Conservation (phyloP, 2,113 vertebrate genomes). For the Platichthys flesus region DNA sequence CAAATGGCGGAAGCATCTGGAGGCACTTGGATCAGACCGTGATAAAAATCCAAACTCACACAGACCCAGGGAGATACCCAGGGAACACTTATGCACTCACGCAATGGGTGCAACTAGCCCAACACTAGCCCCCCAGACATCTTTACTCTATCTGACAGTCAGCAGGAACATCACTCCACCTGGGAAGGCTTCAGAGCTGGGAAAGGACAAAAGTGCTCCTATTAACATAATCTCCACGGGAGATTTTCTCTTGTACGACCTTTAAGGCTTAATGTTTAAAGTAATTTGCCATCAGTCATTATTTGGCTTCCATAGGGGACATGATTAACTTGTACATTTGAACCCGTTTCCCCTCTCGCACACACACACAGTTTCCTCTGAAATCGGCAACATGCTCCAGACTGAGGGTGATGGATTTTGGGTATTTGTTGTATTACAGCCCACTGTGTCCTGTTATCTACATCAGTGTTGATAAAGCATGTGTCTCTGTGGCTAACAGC, state of each 20-base stretch:
- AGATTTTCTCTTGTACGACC: constrained; percentile 41
- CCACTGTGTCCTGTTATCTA: constrained; percentile 51
- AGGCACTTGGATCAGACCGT: constrained; percentile 63
- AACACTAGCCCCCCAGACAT: constrained; percentile 41
- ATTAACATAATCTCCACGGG: constrained; percentile 59
- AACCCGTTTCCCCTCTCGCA: constrained; percentile 2
- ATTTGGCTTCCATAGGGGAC: constrained; percentile 31
- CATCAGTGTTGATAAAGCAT: constrained; percentile 52
- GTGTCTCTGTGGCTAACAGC: constrained; percentile 41
- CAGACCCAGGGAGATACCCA: not conserved
- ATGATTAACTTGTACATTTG: constrained; percentile 16
- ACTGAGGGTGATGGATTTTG: constrained; percentile 49
- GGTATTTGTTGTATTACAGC: constrained; percentile 33
- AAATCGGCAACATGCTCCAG: constrained; percentile 26
- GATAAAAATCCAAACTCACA: constrained; percentile 49
- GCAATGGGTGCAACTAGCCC: constrained; percentile 8
- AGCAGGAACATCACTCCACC: constrained; percentile 56
- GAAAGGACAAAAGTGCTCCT: constrained; percentile 41
- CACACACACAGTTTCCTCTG: constrained; percentile 9
- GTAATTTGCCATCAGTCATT: constrained; percentile 58
- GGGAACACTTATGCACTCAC: not conserved
- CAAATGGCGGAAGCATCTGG: constrained; percentile 74
- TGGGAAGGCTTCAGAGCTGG: constrained; percentile 32
- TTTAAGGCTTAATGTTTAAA: constrained; percentile 56
- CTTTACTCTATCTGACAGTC: constrained; percentile 27